phyloP scores from a whole-genome alignment of 1,140 invertebrate genomes.

The Thaumetopoea pityocampa region DNA sequence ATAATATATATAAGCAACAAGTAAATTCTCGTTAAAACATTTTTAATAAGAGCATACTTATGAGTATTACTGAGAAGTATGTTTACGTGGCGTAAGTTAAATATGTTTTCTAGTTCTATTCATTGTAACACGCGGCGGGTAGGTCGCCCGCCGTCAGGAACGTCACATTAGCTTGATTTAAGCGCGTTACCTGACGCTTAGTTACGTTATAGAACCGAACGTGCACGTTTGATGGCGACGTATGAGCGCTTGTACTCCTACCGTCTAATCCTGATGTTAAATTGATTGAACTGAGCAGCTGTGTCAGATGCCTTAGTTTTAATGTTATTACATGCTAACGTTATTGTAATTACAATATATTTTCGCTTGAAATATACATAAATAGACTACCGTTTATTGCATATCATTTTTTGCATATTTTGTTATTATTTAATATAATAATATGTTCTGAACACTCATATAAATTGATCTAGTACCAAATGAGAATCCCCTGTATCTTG shows the following conservation, averaged over 20 bases:
- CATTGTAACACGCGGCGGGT: constrained; percentile 32
- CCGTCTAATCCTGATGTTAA: background rate
- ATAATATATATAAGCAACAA: background rate
- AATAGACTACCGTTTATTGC: too few relatives aligned
- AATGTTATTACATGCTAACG: too few relatives aligned
- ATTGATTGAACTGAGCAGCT: background rate
- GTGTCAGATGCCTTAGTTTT: too few relatives aligned
- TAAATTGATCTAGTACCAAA: too few relatives aligned
- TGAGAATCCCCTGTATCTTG: too few relatives aligned
- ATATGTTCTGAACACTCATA: too few relatives aligned
- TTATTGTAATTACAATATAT: too few relatives aligned
- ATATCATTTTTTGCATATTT: too few relatives aligned
- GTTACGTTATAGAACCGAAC: constrained; percentile 10
- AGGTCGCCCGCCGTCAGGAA: constrained; percentile 36
- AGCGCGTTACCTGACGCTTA: constrained; percentile 48
- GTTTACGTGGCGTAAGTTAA: background rate
- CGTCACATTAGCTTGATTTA: constrained; percentile 65
- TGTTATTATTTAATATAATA: too few relatives aligned
- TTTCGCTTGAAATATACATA: too few relatives aligned
- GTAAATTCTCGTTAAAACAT: background rate
- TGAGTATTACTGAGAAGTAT: too few relatives aligned
- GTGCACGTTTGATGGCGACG: constrained; percentile 11
- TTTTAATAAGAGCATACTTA: background rate
- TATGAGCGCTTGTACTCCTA: background rate
- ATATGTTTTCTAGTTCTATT: constrained; percentile 10